These are phyloP conservation scores for Platycercus adscitus DNA, from an alignment of 2,113 vertebrate genomes.

Conservation along the genomic window DNA sequence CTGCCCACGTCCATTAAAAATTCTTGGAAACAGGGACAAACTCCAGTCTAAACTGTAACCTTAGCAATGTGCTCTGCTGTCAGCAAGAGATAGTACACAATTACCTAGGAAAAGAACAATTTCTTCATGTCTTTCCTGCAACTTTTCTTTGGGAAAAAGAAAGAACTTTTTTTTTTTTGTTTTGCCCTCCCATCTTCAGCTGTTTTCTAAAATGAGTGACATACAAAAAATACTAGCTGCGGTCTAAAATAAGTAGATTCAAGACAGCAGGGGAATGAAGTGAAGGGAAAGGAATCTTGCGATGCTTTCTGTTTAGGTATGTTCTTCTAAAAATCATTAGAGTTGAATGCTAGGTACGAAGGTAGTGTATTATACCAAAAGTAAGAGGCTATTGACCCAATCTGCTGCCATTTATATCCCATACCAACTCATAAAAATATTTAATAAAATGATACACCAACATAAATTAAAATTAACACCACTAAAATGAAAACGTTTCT, in stretches of 20 bases:
- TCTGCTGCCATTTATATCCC: background rate
- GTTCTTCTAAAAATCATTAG: background rate
- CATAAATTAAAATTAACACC: background rate
- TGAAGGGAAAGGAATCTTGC: background rate
- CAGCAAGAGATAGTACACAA: background rate
- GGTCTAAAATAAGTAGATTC: background rate
- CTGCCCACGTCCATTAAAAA: background rate
- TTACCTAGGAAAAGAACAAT: background rate
- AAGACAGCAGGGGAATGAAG: background rate
- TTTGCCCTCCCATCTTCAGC: background rate
- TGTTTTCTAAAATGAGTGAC: background rate
- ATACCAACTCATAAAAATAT: background rate
- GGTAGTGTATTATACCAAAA: background rate
- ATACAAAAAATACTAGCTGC: background rate
- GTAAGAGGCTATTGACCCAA: background rate
- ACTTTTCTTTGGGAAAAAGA: background rate
- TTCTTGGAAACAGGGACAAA: constrained; percentile 14
- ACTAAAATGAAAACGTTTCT: background rate
- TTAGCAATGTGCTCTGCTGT: background rate
- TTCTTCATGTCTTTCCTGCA: background rate
- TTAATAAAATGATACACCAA: background rate
- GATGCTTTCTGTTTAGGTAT: background rate
- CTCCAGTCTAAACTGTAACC: background rate
- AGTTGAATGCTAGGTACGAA: background rate
- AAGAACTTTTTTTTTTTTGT: background rate